Evolutionary conservation across 1,140 invertebrate species (phyloP), one percentile per base, ranked within the genome.

Genomic region (Gryon sp.): DNA sequence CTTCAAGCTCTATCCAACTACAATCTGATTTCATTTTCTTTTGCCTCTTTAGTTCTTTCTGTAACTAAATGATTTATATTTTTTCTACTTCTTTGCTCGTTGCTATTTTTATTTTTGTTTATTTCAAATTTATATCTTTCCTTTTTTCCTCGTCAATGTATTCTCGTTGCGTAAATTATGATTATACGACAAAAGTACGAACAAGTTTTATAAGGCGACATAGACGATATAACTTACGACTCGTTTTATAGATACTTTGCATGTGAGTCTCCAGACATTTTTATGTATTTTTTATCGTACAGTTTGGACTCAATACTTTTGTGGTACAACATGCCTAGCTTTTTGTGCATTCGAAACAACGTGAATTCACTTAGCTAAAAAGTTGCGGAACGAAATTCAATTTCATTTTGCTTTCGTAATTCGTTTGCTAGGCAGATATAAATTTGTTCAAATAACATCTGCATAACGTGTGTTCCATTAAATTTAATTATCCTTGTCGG

Each of bases 251-350:
- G 55, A 62, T 48, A 43, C 41, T 75, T 75, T 68, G 48, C 72
- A 68, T 68, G 70, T 45, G 32, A 38, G 62, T 45, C 55, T 68
- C 60, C 55, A 75, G 55, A 55, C 60, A 62, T 34, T 75, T 75
- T 75, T 68, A 75, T 75, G 55, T 48, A 73, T 74, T 74, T 74
- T 74, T 65, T 74, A 59, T 38, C 46, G 16, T 11, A 32, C 38
- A n/a, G 26, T 32, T 59, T 24, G 60, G 50, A 57, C 69, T 19
- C 24, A 16, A 19, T 19, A 15, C 12, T 45, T 32, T 46, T 38
- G 26, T 38, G 36, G 22, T 40, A 9, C 9, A 9, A 19, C 32
- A 12, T 32, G 48, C 8, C 30, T 16, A 26, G 24, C 8, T 26
- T 32, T 63, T 62, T 55, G 46, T 36, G 38, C 36, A 45, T 19